Percentiles rank a stretch among this genome's conserved stretches.
phyloP scores from a whole-genome alignment of 2,888 invertebrate species.

The Himalopsyche anomala region DNA sequence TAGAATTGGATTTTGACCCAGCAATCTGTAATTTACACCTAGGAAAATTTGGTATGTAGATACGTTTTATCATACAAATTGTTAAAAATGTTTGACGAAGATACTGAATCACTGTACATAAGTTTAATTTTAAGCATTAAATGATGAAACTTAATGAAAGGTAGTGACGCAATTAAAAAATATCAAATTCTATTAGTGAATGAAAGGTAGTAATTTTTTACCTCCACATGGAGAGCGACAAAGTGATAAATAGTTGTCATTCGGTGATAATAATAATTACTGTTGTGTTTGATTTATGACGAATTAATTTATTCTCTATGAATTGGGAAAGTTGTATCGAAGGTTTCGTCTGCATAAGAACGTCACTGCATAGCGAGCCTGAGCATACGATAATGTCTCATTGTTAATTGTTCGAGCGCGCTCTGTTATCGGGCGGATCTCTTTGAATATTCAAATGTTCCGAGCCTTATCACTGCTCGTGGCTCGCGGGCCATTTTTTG shows the following conservation, averaged over 20 bases:
- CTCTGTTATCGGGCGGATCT: constrained; percentile 65
- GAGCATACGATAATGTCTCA: constrained; percentile 65
- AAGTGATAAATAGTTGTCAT: constrained; percentile 1
- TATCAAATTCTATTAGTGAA: too few species aligned
- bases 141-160: too few species aligned
- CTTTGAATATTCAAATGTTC: constrained; percentile 65
- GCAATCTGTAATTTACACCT: too few species aligned
- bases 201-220: too few species aligned
- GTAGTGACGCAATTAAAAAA: too few species aligned
- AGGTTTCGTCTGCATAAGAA: constrained; percentile 23
- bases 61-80: too few species aligned
- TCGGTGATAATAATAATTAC: not conserved
- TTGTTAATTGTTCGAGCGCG: constrained; percentile 65
- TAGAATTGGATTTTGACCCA: too few species aligned
- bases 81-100: too few species aligned
- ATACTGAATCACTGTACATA: too few species aligned
- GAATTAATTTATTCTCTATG: not conserved
- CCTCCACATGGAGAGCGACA: too few species aligned
- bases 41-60: too few species aligned
- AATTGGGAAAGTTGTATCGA: not conserved
- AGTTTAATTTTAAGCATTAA: too few species aligned
- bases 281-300: not conserved
- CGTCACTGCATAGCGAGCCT: constrained; percentile 56
- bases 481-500: constrained; percentile 62
- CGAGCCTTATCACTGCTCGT: constrained; percentile 62